Evolutionary conservation across 2,888 invertebrate species (phyloP).

Genomic region (Caenorhabditis zanzibari): DNA sequence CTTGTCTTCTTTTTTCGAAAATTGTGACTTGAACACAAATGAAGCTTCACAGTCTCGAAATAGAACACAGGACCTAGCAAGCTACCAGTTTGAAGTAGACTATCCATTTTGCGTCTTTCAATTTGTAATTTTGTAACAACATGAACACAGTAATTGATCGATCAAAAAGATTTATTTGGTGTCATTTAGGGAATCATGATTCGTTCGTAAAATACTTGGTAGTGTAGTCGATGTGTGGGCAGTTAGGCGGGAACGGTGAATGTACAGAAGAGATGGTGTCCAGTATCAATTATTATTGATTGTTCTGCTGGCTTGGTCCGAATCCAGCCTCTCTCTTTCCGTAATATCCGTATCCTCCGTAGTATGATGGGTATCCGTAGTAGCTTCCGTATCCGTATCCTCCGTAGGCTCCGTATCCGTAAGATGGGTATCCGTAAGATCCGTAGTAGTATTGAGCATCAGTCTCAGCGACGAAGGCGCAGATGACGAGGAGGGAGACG

Average conservation of each 20-base stretch:
- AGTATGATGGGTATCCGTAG: slow-evolving; percentile 61
- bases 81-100: neutral
- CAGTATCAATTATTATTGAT: slow-evolving; percentile 41
- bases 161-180: slow-evolving; percentile 38
- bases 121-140: neutral
- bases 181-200: slow-evolving; percentile 48
- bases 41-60: too few relatives aligned
- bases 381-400: slow-evolving; percentile 62
- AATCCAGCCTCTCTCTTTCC: slow-evolving; percentile 67
- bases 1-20: neutral
- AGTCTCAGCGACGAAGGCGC: slow-evolving; percentile 58
- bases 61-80: neutral
- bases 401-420: slow-evolving; percentile 42
- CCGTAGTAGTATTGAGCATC: slow-evolving; percentile 65
- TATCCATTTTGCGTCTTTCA: too few relatives aligned
- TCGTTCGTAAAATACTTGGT: slow-evolving; percentile 53
- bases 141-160: slow-evolving; percentile 19
- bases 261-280: slow-evolving; percentile 19
- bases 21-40: neutral
- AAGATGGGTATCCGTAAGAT: slow-evolving; percentile 55
- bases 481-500: slow-evolving; percentile 64
- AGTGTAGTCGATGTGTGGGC: slow-evolving; percentile 34
- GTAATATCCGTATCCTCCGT: slow-evolving; percentile 63
- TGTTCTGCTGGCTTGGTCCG: slow-evolving; percentile 55
- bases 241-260: slow-evolving; percentile 20